These are phyloP conservation scores for Diploptera punctata DNA, from an alignment of 2,888 invertebrate species.

Conservation along the genomic window DNA sequence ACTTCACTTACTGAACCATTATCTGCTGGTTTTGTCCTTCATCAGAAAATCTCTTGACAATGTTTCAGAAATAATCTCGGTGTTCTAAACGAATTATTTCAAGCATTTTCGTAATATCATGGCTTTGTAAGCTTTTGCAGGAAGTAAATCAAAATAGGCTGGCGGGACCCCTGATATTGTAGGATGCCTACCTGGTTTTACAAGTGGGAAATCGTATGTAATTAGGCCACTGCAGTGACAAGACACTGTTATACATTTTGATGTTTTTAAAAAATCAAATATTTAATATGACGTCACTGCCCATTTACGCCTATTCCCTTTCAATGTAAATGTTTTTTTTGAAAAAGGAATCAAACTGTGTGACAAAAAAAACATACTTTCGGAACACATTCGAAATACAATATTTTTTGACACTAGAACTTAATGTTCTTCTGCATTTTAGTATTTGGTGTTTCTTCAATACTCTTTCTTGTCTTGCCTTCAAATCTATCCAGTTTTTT, in stretches of 20 bases:
- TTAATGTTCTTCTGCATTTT: too few species aligned
- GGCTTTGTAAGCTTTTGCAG: too few species aligned
- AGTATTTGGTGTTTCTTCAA: too few species aligned
- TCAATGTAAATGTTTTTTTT: not conserved
- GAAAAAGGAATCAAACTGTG: not conserved
- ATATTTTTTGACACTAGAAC: not conserved
- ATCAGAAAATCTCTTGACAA: conserved; percentile 4
- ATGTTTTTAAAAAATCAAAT: not conserved
- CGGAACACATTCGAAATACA: not conserved
- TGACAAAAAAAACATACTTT: not conserved
- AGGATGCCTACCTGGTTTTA: not conserved
- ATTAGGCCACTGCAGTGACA: not conserved
- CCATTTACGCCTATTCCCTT: not conserved
- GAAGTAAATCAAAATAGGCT: not conserved
- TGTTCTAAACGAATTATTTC: not conserved
- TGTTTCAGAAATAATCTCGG: not conserved
- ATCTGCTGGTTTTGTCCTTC: not conserved
- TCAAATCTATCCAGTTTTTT: too few species aligned
- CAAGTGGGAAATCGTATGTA: not conserved
- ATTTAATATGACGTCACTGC: not conserved
- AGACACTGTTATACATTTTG: not conserved
- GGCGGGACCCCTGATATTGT: not conserved
- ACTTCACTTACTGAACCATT: not conserved
- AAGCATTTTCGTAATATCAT: conserved; percentile 3
- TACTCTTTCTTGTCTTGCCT: too few species aligned